Base-by-base conservation (phyloP, 1,140 invertebrate species). In the Lysiphlebus fabarum region DNA sequence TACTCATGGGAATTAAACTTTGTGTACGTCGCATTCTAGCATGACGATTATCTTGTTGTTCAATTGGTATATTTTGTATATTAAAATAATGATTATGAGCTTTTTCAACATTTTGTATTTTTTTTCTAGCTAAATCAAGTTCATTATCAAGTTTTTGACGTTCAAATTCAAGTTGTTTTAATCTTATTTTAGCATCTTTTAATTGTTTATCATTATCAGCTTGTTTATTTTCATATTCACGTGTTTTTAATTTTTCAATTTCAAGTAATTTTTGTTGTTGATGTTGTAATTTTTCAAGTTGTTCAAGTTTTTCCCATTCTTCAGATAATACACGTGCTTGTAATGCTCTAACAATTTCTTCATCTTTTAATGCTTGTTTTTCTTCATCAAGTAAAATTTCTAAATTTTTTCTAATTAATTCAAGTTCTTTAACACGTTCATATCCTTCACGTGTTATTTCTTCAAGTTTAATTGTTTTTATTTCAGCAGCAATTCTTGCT, bases 241-340 rank as follows among this genome's bases (percentile, higher is more conserved):
- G 82, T 56, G 88, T 78, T 77, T 91, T 91, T 57, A 84, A 73
- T 65, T 86, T 83, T 72, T 91, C 90, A 65, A 86, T 82, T 71
- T 89, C 86, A 50, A 92, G 71, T 65, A 91, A 78, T 66, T 83
- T 72, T 56, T 83, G 82, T 68, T 92, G 90, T 71, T 92, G 88
- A 67, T 86, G 83, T 73, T 91, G 89, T 10, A 92, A 71, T 56
- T 81, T 80, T 76, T 92, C 90, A 45, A 92, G 71, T 72, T 91
- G 87, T 71, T 91, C 89, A 64, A 90, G 70, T 70, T 86, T 88
- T 67, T 90, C 88, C 88, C 89, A 91, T 80, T 92, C 90, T 78
- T 93, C 90, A 42, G 86, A 82, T 53, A 93, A 76, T 44, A 93
- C 86, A 67, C 87, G 85, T 60, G 72, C 74, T 72, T 76, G 74